Percentiles rank a stretch among this genome's conserved stretches.
These are phyloP conservation scores for Aurelia aurita complex sp. Pacific DNA, from an alignment of 30 jellyfish, hydroid and myxozoan species.

Conservation along the genomic window DNA sequence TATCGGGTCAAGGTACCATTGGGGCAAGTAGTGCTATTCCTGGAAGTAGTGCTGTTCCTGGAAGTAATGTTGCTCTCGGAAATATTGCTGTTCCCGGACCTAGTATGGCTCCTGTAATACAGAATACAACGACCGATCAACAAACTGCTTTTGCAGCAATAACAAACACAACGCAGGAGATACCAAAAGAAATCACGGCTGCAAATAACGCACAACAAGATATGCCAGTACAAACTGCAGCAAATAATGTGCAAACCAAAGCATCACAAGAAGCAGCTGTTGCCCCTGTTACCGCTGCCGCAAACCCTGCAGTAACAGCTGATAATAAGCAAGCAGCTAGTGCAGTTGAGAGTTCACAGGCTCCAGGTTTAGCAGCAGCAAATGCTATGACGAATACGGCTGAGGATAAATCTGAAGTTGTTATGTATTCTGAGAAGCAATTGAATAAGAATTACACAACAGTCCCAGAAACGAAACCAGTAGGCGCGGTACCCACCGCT, in stretches of 20 bases:
- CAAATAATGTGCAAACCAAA: neutral
- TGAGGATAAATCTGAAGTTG: conserved; percentile 58
- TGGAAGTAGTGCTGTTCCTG: too few species aligned
- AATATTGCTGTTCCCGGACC: too few species aligned
- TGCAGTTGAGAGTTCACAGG: neutral
- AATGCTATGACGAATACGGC: conserved; percentile 35
- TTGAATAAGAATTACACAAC: conserved; percentile 31
- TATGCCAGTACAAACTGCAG: too few species aligned
- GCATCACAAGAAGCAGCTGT: neutral
- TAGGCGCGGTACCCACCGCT: conserved; percentile 21
- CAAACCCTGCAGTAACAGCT: neutral
- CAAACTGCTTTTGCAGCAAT: too few species aligned
- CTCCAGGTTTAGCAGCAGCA: neutral
- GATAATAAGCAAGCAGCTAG: conserved; percentile 20
- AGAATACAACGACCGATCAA: too few species aligned
- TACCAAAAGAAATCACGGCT: neutral
- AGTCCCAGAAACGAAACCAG: neutral
- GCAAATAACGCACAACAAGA: neutral
- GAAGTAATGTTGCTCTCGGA: too few species aligned
- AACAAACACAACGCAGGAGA: neutral
- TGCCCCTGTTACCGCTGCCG: neutral
- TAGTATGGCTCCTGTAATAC: too few species aligned
- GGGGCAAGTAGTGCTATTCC: too few species aligned
- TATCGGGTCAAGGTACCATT: too few species aligned
- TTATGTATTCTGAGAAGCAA: conserved; percentile 58